Evolutionary conservation across 2,113 vertebrate genomes (phyloP).

Genomic region (Strigops habroptila): DNA sequence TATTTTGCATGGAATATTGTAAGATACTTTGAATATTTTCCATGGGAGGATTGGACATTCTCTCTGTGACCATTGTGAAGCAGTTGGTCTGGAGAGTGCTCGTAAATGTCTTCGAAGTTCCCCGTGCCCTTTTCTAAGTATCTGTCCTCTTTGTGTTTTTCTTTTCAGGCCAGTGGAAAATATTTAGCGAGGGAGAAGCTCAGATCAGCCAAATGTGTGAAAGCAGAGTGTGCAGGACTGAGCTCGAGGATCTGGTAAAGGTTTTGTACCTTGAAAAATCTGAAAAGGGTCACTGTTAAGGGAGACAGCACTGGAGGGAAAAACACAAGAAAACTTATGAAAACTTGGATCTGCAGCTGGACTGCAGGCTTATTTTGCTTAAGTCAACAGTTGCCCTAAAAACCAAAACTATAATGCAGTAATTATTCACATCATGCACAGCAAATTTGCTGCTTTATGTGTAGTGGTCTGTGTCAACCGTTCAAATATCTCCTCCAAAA

Average conservation of each 20-base stretch:
- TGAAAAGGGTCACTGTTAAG: conserved; percentile 81
- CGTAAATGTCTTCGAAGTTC: background rate
- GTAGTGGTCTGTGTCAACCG: conserved; percentile 68
- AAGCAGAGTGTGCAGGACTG: conserved; percentile 77
- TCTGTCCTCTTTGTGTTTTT: conserved; percentile 52
- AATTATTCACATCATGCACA: conserved; percentile 74
- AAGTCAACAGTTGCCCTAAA: conserved; percentile 73
- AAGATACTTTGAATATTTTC: conserved; percentile 43
- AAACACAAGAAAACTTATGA: conserved; percentile 66
- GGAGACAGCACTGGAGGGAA: conserved; percentile 46
- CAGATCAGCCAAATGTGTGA: conserved; percentile 83
- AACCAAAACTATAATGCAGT: conserved; percentile 69
- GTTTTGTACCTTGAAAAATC: conserved; percentile 81
- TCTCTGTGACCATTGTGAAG: background rate
- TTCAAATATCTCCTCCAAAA: conserved; percentile 65
- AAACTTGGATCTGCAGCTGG: conserved; percentile 77
- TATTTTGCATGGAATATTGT: conserved; percentile 1
- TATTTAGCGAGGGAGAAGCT: conserved; percentile 82
- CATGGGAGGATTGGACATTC: background rate
- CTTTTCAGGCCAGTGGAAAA: conserved; percentile 83
- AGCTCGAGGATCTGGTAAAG: conserved; percentile 83
- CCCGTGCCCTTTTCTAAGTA: background rate
- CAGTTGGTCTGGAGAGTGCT: background rate
- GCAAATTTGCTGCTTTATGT: conserved; percentile 74
- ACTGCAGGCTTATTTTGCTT: conserved; percentile 77